A percentile compares a stretch with the other conserved stretches of the same genome.
These are phyloP conservation scores for Aricia artaxerxes DNA, from an alignment of 2,888 invertebrate genomes.

Conservation along the genomic window DNA sequence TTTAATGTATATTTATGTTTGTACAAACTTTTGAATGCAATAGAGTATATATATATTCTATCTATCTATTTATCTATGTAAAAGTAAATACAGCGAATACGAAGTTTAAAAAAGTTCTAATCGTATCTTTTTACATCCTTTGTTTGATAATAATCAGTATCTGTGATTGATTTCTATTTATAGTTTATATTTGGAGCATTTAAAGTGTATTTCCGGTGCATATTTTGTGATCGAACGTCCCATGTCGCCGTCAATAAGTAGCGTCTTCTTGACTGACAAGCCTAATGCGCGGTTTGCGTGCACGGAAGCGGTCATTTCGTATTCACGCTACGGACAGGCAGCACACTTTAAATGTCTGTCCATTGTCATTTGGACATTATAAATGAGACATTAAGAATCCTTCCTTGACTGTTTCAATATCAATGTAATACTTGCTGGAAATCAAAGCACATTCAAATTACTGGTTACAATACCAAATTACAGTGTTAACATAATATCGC, in stretches of 20 bases:
- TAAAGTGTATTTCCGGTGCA: constrained; percentile 6
- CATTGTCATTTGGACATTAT: constrained; percentile 65
- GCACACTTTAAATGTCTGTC: constrained; percentile 65
- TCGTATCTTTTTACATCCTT: too few species aligned
- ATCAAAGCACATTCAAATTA: not conserved
- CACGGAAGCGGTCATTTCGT: constrained; percentile 73
- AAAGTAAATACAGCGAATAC: too few species aligned
- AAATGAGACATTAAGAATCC: constrained; percentile 62
- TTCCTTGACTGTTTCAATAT: constrained; percentile 41
- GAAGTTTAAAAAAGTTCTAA: too few species aligned
- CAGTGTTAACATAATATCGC: not conserved
- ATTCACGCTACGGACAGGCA: constrained; percentile 60
- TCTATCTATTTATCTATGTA: too few species aligned
- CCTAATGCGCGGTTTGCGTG: constrained; percentile 76
- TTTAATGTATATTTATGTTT: too few species aligned
- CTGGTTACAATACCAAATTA: not conserved
- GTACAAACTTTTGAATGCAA: too few species aligned
- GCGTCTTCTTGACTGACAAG: constrained; percentile 62
- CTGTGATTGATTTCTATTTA: not conserved
- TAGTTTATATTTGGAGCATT: constrained; percentile 26
- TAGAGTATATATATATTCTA: too few species aligned
- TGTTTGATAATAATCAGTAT: not conserved
- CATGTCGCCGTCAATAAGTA: constrained; percentile 48
- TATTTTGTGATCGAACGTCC: constrained; percentile 43
- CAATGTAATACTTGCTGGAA: not conserved